Evolutionary conservation across 1,140 invertebrate genomes (phyloP).

Genomic region (Halictus rubicundus): DNA sequence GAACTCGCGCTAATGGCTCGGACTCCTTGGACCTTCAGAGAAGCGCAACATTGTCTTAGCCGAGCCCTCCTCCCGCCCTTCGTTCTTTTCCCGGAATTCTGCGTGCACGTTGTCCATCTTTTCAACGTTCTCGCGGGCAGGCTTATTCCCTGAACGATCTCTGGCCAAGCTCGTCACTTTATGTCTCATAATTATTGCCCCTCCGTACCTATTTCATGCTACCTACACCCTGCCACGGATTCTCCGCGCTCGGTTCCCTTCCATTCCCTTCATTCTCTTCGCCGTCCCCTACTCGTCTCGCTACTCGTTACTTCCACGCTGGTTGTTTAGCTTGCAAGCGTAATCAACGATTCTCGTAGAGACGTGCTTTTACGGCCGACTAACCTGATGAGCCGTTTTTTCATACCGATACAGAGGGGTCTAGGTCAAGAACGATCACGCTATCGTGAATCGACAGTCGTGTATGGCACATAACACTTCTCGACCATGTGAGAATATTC

Average conservation of each 20-base stretch:
- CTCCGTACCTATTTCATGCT: conserved; percentile 65
- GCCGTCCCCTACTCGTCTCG: background rate
- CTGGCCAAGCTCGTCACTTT: conserved; percentile 76
- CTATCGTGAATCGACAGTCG: too few species aligned
- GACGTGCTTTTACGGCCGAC: background rate
- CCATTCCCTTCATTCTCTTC: background rate
- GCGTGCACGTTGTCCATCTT: conserved; percentile 51
- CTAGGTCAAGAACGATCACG: too few species aligned
- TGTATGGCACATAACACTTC: too few species aligned
- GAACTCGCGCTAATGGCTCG: conserved; percentile 54
- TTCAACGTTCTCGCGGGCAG: conserved; percentile 30
- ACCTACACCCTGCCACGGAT: conserved; percentile 24
- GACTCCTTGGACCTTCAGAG: conserved; percentile 61
- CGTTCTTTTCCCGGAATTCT: conserved; percentile 61
- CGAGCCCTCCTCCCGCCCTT: background rate
- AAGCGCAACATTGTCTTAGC: conserved; percentile 57
- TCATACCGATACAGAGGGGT: too few species aligned
- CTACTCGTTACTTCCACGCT: background rate
- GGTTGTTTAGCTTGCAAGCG: background rate
- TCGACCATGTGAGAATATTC: too few species aligned
- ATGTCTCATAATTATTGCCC: conserved; percentile 79
- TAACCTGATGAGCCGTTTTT: too few species aligned
- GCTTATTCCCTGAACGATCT: conserved; percentile 43
- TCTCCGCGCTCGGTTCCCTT: background rate
- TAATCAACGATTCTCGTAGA: background rate